These are phyloP conservation scores for Macrobrachium nipponense DNA, from an alignment of 1,140 invertebrate genomes.

Conservation along the genomic window DNA sequence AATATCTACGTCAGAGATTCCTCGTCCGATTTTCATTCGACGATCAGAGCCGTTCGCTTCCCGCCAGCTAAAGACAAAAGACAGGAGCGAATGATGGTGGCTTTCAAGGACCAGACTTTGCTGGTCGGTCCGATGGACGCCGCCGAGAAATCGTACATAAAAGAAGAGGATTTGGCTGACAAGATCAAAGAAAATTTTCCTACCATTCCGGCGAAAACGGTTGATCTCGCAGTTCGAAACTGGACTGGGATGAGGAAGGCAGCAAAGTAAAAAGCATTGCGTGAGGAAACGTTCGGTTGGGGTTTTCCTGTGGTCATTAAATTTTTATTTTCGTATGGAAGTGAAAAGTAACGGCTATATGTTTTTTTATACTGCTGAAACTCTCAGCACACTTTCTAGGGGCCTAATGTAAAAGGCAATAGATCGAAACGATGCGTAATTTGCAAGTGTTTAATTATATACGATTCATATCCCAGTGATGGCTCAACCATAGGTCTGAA, in stretches of 20 bases:
- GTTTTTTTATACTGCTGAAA: too few relatives aligned
- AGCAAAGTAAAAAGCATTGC: not conserved
- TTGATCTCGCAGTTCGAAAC: conserved; percentile 11
- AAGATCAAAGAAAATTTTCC: conserved; percentile 18
- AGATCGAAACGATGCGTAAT: too few relatives aligned
- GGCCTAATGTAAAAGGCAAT: too few relatives aligned
- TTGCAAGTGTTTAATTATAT: too few relatives aligned
- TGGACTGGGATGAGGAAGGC: not conserved
- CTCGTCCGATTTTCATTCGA: not conserved
- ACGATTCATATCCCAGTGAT: too few relatives aligned
- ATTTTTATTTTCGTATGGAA: too few relatives aligned
- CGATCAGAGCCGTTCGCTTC: conserved; percentile 1
- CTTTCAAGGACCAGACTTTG: conserved; percentile 15
- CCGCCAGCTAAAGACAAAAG: not conserved
- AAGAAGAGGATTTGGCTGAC: not conserved
- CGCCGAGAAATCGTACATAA: not conserved
- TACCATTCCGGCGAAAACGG: conserved; percentile 21
- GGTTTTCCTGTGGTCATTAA: too few relatives aligned
- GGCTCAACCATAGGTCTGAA: too few relatives aligned
- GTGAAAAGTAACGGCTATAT: too few relatives aligned
- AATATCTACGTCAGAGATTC: conserved; percentile 1
- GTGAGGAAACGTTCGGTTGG: too few relatives aligned
- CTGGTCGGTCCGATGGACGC: conserved; percentile 11
- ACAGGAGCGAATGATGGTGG: not conserved
- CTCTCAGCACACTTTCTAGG: too few relatives aligned